These are phyloP conservation scores for Tetramorium alpestre DNA, from an alignment of 1,140 invertebrate species.

Conservation along the genomic window DNA sequence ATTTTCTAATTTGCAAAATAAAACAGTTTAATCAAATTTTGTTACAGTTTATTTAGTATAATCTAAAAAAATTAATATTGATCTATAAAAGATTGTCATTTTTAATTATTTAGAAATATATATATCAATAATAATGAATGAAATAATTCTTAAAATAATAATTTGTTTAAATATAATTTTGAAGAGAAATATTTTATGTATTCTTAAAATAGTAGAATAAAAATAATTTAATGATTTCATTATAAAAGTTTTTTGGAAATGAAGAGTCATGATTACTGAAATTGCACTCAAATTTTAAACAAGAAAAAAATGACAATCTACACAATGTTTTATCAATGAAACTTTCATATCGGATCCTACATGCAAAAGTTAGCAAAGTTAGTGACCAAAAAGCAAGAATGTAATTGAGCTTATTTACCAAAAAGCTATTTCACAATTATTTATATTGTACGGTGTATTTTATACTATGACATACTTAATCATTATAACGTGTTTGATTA, in stretches of 20 bases:
- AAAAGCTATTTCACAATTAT: neutral
- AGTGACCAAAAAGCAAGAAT: neutral
- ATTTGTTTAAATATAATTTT: no score
- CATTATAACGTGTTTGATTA: neutral
- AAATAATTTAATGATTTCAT: neutral
- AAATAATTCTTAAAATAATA: no score
- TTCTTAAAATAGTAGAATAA: no score
- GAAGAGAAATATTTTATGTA: no score
- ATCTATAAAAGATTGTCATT: neutral
- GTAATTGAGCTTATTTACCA: neutral
- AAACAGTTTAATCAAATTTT: no score
- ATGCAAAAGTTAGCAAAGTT: neutral
- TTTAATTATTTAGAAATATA: no score
- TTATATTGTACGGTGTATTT: neutral
- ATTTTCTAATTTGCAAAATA: neutral
- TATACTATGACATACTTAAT: neutral
- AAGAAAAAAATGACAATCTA: neutral
- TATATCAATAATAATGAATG: no score
- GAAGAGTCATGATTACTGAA: neutral
- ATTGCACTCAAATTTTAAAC: neutral
- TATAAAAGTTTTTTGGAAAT: neutral
- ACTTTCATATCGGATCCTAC: neutral
- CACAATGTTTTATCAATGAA: neutral
- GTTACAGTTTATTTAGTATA: neutral
- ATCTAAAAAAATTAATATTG: neutral